These are phyloP conservation scores for Acleris literana DNA, from an alignment of 2,888 invertebrate species.

Conservation along the genomic window DNA sequence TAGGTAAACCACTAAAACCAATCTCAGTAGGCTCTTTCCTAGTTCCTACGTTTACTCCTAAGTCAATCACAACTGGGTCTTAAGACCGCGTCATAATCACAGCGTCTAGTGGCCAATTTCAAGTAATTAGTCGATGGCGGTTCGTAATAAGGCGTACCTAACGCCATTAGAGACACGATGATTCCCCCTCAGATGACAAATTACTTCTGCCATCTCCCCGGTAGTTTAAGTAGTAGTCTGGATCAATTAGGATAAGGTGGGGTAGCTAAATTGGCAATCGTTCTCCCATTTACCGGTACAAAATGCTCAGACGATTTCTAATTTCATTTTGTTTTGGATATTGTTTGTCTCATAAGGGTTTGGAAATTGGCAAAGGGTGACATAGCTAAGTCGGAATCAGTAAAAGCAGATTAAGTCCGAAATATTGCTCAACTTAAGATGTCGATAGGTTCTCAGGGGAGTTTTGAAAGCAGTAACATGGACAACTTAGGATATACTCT, in stretches of 20 bases:
- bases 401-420: background rate
- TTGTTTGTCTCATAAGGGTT: constrained; percentile 49
- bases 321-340: constrained; percentile 56
- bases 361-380: constrained; percentile 52
- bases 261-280: constrained; percentile 82
- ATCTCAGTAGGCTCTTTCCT: too few species aligned
- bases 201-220: constrained; percentile 74
- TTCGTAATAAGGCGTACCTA: constrained; percentile 75
- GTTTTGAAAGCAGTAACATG: too few species aligned
- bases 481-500: too few species aligned
- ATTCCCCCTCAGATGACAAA: constrained; percentile 76
- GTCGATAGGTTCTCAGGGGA: too few species aligned
- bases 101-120: constrained; percentile 78
- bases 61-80: constrained; percentile 14
- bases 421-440: too few species aligned
- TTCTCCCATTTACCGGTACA: constrained; percentile 75
- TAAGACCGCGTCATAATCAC: constrained; percentile 65
- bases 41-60: background rate
- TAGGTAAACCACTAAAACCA: too few species aligned
- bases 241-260: constrained; percentile 79
- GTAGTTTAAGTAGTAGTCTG: constrained; percentile 79
- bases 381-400: constrained; percentile 29
- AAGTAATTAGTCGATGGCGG: constrained; percentile 79
- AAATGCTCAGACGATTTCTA: constrained; percentile 66
- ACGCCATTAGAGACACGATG: constrained; percentile 76